These are phyloP conservation scores for Cichladusa arquata DNA, from an alignment of 2,113 vertebrate species.

Conservation along the genomic window DNA sequence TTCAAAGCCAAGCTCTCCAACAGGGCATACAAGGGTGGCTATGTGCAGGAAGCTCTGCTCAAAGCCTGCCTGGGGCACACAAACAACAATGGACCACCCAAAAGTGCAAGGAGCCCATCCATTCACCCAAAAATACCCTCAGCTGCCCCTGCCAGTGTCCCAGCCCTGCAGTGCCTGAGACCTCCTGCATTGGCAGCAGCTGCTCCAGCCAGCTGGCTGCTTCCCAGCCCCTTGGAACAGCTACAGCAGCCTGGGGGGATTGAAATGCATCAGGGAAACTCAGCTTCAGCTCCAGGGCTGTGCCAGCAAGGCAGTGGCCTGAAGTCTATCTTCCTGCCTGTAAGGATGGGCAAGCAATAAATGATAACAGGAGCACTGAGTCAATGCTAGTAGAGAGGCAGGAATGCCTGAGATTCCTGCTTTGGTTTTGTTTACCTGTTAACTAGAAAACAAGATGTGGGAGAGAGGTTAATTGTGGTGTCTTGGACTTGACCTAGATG, in stretches of 20 bases:
- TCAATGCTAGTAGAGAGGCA: fast-evolving
- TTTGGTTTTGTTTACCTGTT: neutral
- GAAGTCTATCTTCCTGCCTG: neutral
- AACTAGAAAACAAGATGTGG: neutral
- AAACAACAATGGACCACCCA: neutral
- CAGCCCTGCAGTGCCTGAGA: neutral
- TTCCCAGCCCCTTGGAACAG: neutral
- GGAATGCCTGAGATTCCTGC: fast-evolving
- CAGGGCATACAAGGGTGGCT: neutral
- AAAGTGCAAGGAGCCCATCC: neutral
- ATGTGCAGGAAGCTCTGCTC: neutral
- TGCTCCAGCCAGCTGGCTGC: neutral
- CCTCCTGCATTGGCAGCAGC: neutral
- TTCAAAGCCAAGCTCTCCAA: neutral
- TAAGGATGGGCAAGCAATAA: neutral
- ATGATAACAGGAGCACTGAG: neutral
- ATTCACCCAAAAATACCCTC: neutral
- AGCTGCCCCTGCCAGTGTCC: neutral
- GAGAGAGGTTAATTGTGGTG: neutral
- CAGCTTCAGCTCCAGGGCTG: neutral
- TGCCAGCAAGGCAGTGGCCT: neutral
- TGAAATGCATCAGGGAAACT: neutral
- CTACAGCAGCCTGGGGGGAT: neutral
- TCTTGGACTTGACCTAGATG: neutral
- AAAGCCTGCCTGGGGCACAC: neutral